Evolutionary conservation across 2,888 invertebrate species (phyloP).

Genomic region (Xestia c-nigrum): DNA sequence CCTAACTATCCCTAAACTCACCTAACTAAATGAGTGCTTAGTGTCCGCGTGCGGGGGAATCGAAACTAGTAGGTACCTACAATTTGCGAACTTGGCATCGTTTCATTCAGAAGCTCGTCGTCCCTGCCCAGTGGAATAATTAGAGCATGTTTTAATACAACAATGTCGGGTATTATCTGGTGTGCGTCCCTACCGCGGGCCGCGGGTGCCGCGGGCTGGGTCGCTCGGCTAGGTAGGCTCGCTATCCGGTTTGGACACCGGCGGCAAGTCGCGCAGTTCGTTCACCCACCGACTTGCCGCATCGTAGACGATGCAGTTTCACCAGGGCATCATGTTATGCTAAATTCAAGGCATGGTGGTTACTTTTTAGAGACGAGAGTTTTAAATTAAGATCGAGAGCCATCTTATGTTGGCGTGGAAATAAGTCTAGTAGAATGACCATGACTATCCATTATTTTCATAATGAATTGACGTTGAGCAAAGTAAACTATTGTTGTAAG

Average conservation of each 20-base stretch:
- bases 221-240: constrained; percentile 80
- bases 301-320: constrained; percentile 83
- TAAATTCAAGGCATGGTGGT: constrained; percentile 62
- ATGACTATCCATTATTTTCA: neutral
- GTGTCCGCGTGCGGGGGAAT: neutral
- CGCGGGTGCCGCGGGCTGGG: constrained; percentile 64
- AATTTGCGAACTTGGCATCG: constrained; percentile 13
- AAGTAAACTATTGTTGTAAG: constrained; percentile 16
- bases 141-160: constrained; percentile 72
- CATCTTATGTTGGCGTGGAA: constrained; percentile 12
- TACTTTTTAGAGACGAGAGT: constrained; percentile 48
- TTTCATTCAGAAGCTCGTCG: constrained; percentile 16
- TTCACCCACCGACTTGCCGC: constrained; percentile 84
- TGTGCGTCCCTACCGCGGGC: constrained; percentile 64
- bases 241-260: constrained; percentile 87
- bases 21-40: neutral
- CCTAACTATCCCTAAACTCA: neutral
- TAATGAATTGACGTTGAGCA: constrained; percentile 7
- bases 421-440: neutral
- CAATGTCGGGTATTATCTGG: constrained; percentile 65
- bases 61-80: neutral
- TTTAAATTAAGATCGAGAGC: constrained; percentile 18
- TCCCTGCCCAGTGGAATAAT: constrained; percentile 57
- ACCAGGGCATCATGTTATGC: constrained; percentile 80
- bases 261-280: constrained; percentile 80